phyloP scores from a whole-genome alignment of 2,113 vertebrate genomes.

The Aspiorhynchus laticeps region DNA sequence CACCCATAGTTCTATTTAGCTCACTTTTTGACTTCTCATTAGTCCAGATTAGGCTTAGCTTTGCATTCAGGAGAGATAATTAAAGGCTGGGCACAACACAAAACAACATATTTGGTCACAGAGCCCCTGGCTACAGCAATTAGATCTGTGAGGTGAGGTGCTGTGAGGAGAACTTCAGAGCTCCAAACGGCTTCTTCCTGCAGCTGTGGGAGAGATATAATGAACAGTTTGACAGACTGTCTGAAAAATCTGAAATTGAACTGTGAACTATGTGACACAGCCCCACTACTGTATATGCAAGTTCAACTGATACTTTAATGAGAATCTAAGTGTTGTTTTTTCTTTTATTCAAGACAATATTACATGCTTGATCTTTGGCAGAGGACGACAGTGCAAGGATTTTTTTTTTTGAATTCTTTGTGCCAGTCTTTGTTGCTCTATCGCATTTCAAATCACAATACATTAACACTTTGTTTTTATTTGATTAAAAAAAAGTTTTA shows the following conservation, averaged over 20 bases:
- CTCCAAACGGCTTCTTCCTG: conserved; percentile 36
- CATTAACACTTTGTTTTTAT: background rate
- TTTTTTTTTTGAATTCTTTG: background rate
- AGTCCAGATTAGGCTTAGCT: conserved; percentile 56
- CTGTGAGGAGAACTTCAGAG: conserved; percentile 48
- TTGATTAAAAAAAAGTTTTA: background rate
- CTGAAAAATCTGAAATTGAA: conserved; percentile 44
- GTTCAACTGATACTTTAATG: background rate
- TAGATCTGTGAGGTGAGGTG: conserved; percentile 58
- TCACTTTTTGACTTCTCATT: conserved; percentile 60
- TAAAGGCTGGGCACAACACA: conserved; percentile 61
- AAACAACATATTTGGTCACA: conserved; percentile 63
- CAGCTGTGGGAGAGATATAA: conserved; percentile 54
- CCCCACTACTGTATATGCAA: background rate
- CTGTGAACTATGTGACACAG: conserved; percentile 2
- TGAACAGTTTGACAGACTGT: conserved; percentile 50
- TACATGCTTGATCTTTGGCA: background rate
- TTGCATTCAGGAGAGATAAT: conserved; percentile 62
- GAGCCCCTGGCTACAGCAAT: conserved; percentile 58
- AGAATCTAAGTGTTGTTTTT: background rate
- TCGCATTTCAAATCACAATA: background rate
- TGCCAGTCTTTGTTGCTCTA: background rate
- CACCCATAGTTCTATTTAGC: conserved; percentile 53
- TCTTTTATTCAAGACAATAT: background rate
- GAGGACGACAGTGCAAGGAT: background rate